These are phyloP conservation scores for Rynchops niger DNA, from an alignment of 2,113 vertebrate genomes.

Conservation along the genomic window DNA sequence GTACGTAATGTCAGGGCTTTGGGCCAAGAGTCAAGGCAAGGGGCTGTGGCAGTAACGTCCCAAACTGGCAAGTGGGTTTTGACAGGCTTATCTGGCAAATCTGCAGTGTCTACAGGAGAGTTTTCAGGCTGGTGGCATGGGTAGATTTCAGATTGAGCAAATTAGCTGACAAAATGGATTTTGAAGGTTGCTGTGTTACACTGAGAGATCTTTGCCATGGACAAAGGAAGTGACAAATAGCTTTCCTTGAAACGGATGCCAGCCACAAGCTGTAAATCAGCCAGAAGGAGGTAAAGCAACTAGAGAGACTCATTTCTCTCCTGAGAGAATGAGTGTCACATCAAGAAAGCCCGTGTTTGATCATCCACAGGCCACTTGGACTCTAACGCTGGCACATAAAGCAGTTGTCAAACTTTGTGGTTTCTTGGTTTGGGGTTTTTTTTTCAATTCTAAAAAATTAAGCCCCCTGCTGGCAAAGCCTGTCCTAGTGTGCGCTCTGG, in stretches of 20 bases:
- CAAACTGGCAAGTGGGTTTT: not conserved
- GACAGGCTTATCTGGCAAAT: not conserved
- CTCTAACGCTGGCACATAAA: not conserved
- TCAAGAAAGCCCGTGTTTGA: slow-evolving; percentile 4
- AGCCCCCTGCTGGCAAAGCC: not conserved
- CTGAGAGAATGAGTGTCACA: not conserved
- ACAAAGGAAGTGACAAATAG: slow-evolving; percentile 17
- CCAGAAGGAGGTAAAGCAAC: not conserved
- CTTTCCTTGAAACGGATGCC: not conserved
- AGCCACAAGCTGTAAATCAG: slow-evolving; percentile 29
- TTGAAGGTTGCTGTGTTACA: slow-evolving; percentile 8
- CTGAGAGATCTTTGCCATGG: not conserved
- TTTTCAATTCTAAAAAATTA: not conserved
- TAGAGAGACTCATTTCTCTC: not conserved
- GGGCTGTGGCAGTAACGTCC: not conserved
- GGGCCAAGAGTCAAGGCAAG: not conserved
- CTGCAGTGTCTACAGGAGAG: not conserved
- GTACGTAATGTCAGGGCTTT: not conserved
- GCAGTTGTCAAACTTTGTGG: not conserved
- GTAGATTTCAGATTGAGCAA: not conserved
- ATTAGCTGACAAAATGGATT: slow-evolving; percentile 16
- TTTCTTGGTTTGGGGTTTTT: not conserved
- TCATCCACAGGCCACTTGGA: not conserved
- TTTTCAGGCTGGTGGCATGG: not conserved
- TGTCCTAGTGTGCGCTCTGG: not conserved